These are phyloP conservation scores for Volucella inflata DNA, from an alignment of 2,888 invertebrate species.

Conservation along the genomic window DNA sequence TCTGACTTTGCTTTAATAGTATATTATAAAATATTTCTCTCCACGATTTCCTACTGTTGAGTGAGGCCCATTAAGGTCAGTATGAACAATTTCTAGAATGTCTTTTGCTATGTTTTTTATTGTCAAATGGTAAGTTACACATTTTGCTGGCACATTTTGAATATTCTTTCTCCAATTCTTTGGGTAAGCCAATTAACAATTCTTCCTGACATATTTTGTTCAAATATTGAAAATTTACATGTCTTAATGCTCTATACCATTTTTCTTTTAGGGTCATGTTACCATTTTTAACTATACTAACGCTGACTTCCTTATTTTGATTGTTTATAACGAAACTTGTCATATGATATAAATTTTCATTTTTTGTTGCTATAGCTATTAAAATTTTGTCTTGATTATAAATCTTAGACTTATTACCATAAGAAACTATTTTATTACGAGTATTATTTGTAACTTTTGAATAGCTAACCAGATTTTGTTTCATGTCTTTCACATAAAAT, in stretches of 20 bases:
- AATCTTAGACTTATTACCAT: slow-evolving; percentile 35
- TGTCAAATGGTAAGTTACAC: too few species aligned
- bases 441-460: slow-evolving; percentile 38
- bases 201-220: too few species aligned
- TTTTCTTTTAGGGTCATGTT: background rate
- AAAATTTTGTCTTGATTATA: slow-evolving; percentile 14
- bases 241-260: background rate
- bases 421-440: slow-evolving; percentile 32
- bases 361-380: background rate
- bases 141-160: too few species aligned
- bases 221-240: too few species aligned
- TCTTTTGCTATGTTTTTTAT: too few species aligned
- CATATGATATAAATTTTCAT: background rate
- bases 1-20: slow-evolving; percentile 15
- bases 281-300: background rate
- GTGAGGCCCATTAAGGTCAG: too few species aligned
- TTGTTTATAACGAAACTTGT: background rate
- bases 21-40: too few species aligned
- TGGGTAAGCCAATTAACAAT: too few species aligned
- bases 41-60: too few species aligned
- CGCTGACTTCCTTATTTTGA: background rate
- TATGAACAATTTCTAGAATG: too few species aligned
- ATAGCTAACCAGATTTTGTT: slow-evolving; percentile 45
- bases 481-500: slow-evolving; percentile 46
- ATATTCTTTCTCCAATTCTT: background rate